phyloP scores from a whole-genome alignment of 23 tunicate genomes.

The Styela clava region DNA sequence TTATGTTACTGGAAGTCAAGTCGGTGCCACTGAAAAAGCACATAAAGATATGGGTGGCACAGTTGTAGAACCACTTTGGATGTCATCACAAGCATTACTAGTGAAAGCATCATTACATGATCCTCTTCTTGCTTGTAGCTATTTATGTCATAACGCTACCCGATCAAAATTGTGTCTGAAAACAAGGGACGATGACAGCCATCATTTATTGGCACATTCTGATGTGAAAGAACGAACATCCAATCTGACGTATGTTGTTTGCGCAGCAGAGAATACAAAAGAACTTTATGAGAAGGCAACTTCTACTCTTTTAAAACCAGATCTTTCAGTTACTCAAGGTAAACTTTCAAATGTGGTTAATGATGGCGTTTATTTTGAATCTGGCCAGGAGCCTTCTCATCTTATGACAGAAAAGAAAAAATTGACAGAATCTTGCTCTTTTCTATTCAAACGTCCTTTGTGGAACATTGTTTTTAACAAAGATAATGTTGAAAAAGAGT shows the following conservation, averaged over 20 bases:
- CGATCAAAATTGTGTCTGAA: slow-evolving; percentile 37
- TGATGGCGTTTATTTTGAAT: background rate
- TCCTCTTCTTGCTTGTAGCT: slow-evolving; percentile 18
- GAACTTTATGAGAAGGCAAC: slow-evolving; percentile 19
- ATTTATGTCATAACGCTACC: background rate
- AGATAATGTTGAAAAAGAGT: background rate
- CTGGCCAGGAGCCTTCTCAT: background rate
- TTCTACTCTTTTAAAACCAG: slow-evolving; percentile 30
- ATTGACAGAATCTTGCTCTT: slow-evolving; percentile 9
- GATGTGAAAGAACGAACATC: slow-evolving; percentile 16
- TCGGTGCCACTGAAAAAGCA: slow-evolving; percentile 13
- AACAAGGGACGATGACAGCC: slow-evolving; percentile 21
- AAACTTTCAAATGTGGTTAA: background rate
- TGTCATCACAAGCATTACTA: slow-evolving; percentile 40
- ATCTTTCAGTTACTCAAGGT: background rate
- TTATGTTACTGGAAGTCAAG: slow-evolving; percentile 43
- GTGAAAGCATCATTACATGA: slow-evolving; percentile 46
- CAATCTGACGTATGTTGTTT: slow-evolving; percentile 39
- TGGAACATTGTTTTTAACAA: slow-evolving; percentile 40
- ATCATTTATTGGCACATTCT: slow-evolving; percentile 24
- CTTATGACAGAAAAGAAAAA: background rate
- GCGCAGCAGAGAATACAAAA: slow-evolving; percentile 26
- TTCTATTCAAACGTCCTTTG: slow-evolving; percentile 45
- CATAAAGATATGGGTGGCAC: slow-evolving; percentile 40
- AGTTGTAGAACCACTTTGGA: slow-evolving; percentile 60